Evolutionary conservation across 1,140 invertebrate genomes (phyloP), one percentile per base, ranked within the genome.

Genomic region (Dryas iulia): DNA sequence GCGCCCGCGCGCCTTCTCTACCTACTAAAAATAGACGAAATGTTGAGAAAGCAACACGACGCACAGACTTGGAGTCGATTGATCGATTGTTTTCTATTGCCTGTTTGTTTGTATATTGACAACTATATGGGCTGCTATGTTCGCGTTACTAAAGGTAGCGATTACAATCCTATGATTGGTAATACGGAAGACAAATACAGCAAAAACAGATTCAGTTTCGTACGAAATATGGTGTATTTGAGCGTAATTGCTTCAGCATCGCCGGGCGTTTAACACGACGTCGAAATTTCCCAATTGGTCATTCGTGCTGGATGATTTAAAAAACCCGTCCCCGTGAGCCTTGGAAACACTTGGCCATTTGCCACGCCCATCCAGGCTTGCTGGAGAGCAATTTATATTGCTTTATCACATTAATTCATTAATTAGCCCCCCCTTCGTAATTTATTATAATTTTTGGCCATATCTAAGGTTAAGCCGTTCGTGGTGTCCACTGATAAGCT

Each of bases 291-390:
- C 81, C 77, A 83, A 83, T 79, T 81, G 77, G 76, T 75, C 75
- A 79, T 71, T 81, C 73, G 67, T 72, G 69, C 75, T 73, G 74
- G 70, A 81, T 76, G 75, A 78, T 82, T 86, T 81, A 82, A 86
- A 60, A 86, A 87, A 87, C 82, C 79, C 73, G 84, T 82, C 79
- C 79, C 71, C 62, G 73, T 77, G 78, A 71, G 76, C 84, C 84
- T 87, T 87, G 84, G 76, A 59, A 83, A 77, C 76, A 84, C 72
- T 87, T 85, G 83, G 81, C 73, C 77, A 77, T 60, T 83, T 82
- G 82, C 87, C 85, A 89, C 85, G 84, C 85, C 87, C 84, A 77
- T 82, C 69, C 60, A 82, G 69, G 78, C 66, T 69, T 60, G 68
- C 74, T 81, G 69, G 69, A 78, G 70, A 78, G 66, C 68, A 73